phyloP scores from a whole-genome alignment of 2,888 invertebrate species.

The Halictus ligatus region DNA sequence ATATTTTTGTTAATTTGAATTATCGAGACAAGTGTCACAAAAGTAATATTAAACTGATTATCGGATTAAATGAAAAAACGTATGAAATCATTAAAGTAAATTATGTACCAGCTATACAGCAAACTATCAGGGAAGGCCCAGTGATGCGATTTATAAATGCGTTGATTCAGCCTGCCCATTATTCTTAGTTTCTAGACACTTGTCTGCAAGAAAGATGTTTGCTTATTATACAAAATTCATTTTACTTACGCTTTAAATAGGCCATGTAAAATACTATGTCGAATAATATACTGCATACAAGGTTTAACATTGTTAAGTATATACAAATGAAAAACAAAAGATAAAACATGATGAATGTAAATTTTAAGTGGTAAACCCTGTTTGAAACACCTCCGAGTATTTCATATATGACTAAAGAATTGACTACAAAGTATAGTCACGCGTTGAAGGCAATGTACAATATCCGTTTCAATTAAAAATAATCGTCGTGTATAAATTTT shows the following conservation, averaged over 20 bases:
- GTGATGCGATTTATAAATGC: conserved; percentile 82
- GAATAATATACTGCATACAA: conserved; percentile 27
- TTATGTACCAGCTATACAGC: conserved; percentile 83
- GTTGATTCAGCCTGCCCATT: conserved; percentile 84
- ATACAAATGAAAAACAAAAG: not conserved
- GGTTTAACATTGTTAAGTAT: not conserved
- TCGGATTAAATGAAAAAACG: conserved; percentile 63
- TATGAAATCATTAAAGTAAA: conserved; percentile 80
- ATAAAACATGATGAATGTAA: not conserved
- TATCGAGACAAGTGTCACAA: not conserved
- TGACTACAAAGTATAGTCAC: not conserved
- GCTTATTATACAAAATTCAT: conserved; percentile 68
- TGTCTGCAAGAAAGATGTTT: conserved; percentile 83
- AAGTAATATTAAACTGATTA: conserved; percentile 77
- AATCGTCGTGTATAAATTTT: not conserved
- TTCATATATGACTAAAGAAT: not conserved
- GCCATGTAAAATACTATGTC: conserved; percentile 42
- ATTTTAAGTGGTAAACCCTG: conserved; percentile 5
- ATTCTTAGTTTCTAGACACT: conserved; percentile 83
- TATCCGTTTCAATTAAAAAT: not conserved
- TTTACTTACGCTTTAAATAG: conserved; percentile 55
- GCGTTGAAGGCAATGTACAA: not conserved
- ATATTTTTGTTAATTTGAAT: not conserved
- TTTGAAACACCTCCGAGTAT: not conserved
- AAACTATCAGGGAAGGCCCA: conserved; percentile 81